Percentiles rank a stretch among this genome's conserved stretches.
Evolutionary conservation across 2,888 invertebrate species (phyloP).

Genomic region (Pachymerium ferrugineum): DNA sequence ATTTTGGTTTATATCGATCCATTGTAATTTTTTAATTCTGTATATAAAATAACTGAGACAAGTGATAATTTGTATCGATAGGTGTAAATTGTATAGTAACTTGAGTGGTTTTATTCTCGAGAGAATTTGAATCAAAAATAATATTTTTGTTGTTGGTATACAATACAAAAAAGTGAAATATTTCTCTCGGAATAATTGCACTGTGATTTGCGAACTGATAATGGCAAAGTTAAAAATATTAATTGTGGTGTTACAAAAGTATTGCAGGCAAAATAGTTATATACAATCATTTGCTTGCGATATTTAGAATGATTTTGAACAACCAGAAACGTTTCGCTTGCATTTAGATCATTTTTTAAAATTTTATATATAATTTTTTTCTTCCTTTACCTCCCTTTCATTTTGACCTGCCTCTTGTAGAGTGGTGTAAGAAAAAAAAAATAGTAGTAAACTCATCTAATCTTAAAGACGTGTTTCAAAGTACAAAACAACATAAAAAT

Average conservation of each 20-base stretch:
- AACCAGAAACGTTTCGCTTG: background rate
- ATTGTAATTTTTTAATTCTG: background rate
- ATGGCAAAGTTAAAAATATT: no score
- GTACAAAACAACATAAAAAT: background rate
- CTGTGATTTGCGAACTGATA: background rate
- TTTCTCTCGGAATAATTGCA: background rate
- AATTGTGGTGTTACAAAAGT: no score
- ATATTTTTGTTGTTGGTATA: background rate
- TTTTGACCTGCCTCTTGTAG: background rate
- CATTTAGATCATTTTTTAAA: background rate
- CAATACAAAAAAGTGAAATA: background rate
- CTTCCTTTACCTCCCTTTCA: background rate
- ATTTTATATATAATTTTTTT: background rate
- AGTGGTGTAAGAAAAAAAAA: background rate
- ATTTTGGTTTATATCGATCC: no score
- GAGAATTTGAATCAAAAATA: conserved; percentile 3
- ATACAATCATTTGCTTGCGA: no score
- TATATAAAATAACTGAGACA: background rate
- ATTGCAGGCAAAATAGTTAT: no score
- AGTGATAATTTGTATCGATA: background rate
- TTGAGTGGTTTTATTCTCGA: conserved; percentile 1
- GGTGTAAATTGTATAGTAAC: conserved; percentile 10
- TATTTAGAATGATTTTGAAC: no score
- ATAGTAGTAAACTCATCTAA: background rate
- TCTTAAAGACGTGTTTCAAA: background rate